phyloP scores from a whole-genome alignment of 2,113 vertebrate genomes.

The Cyanistes caeruleus region DNA sequence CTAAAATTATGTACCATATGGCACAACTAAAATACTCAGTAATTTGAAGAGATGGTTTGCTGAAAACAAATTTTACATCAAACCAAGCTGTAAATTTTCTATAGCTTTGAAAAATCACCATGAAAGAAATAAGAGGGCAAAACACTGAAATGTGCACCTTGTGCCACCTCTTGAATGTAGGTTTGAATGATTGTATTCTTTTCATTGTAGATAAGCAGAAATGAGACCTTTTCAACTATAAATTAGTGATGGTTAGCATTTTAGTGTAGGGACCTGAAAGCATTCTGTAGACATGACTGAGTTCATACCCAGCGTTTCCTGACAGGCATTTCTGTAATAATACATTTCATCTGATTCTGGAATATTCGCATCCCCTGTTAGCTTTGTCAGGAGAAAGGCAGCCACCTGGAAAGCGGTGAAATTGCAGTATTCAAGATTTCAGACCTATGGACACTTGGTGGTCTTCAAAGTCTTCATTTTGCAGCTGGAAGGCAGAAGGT shows the following conservation, averaged over 20 bases:
- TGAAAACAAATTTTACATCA: slow-evolving; percentile 25
- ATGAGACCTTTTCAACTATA: background rate
- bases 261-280: background rate
- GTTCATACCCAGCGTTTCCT: background rate
- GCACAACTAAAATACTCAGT: background rate
- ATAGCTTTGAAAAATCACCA: slow-evolving; percentile 1
- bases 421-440: background rate
- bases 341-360: background rate
- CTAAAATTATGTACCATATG: slow-evolving; percentile 33
- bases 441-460: background rate
- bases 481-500: background rate
- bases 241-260: background rate
- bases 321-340: background rate
- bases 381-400: background rate
- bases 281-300: background rate
- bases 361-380: background rate
- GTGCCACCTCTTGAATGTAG: background rate
- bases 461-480: background rate
- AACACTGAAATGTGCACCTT: background rate
- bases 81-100: background rate
- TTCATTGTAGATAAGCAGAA: background rate
- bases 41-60: slow-evolving; percentile 17
- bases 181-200: background rate
- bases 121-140: background rate
- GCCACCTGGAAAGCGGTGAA: background rate